Evolutionary conservation across 2,113 vertebrate genomes (phyloP).

Genomic region (Gymnocephalus cernua): DNA sequence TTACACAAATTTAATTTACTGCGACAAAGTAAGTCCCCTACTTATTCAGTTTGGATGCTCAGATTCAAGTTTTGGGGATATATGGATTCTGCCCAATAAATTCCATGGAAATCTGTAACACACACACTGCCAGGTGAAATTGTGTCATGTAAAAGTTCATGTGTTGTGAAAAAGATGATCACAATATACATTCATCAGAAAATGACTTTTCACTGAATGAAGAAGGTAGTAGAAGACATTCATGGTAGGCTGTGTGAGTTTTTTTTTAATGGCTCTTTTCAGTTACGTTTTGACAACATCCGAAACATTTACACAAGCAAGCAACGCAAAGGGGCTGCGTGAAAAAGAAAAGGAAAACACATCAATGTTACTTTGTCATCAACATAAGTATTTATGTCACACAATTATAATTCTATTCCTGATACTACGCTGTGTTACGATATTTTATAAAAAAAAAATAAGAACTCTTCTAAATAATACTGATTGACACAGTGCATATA

Average conservation of each 20-base stretch:
- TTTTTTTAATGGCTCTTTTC: constrained; percentile 31
- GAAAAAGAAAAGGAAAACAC: background rate
- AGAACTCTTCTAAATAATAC: constrained; percentile 60
- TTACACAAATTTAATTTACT: background rate
- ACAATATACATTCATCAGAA: background rate
- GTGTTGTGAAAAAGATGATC: background rate
- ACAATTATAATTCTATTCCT: constrained; percentile 53
- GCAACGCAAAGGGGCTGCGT: background rate
- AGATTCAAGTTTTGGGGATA: background rate
- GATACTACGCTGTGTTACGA: background rate
- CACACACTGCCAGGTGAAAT: background rate
- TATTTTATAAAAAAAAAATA: constrained; percentile 34
- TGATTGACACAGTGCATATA: constrained; percentile 36
- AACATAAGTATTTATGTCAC: constrained; percentile 13
- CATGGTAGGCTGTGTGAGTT: background rate
- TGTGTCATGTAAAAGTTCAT: background rate
- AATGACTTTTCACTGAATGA: background rate
- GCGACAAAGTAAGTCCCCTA: background rate
- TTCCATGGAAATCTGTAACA: background rate
- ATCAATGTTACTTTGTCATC: constrained; percentile 2
- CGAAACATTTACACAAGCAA: constrained; percentile 11
- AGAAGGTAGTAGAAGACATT: background rate
- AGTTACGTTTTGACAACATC: constrained; percentile 15
- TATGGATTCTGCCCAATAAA: background rate
- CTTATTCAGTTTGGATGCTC: background rate